Base-by-base conservation (phyloP, 2,113 vertebrate genomes). In the Urocynchramus pylzowi region DNA sequence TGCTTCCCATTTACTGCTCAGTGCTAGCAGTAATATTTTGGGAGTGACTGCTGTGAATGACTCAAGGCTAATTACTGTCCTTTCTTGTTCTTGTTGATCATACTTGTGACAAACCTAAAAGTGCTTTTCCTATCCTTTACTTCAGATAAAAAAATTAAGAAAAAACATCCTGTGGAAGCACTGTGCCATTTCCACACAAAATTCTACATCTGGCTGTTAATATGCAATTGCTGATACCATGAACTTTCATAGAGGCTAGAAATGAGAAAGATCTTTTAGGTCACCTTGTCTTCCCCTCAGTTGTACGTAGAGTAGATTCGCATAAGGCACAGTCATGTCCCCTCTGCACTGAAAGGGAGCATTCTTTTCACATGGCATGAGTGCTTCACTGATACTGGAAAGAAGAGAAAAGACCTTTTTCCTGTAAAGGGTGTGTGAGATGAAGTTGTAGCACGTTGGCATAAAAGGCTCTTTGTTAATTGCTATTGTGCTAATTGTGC, bases 381-480 rank as follows among this genome's bases (percentile, higher is more conserved):
- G 94, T 80, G 77, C 73, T 95, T 92, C 92, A 89, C 61, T 92
- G 93, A 95, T 90, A 94, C 78, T 76, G 77, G 65, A 82, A 92
- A 87, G 81, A 61, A 86, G 80, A 84, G 84, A 95, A 97, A 90
- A 83, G 81, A 93, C 67, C 89, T 85, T 94, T 88, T 87, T 93
- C 78, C 92, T 96, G 81, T 90, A 97, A 97, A 88, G 84, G 80
- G 90, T 91, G 95, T 96, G 80, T 54, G 70, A 97, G 97, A 97
- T 89, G 85, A 97, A 96, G 77, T 84, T 92, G 96, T 91, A 96
- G 86, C 84, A 78, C 11, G 61, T 97, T 95, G 92, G 71, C 81
- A 96, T 97, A 97, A 98, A 98, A 98, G 94, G 96, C 91, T 97
- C 90, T 98, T 98, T 98, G 98, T 97, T 97, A 90, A 71, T 71